phyloP scores from a whole-genome alignment of 1,140 invertebrate genomes.

The Chionoecetes opilio region DNA sequence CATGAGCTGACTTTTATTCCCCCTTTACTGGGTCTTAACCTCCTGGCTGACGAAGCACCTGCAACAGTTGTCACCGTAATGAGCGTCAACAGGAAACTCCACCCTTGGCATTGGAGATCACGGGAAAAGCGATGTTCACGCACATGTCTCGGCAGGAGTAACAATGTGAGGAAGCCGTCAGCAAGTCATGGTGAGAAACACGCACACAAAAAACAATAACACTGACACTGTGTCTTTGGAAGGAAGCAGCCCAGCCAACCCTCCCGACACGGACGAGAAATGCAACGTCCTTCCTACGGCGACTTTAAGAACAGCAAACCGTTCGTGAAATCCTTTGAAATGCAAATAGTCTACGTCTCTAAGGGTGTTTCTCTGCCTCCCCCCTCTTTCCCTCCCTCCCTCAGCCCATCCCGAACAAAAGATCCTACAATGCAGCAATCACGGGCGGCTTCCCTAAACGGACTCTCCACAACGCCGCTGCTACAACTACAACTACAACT shows the following conservation, averaged over 20 bases:
- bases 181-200: neutral
- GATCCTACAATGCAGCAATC: slow-evolving; percentile 28
- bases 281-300: slow-evolving; percentile 31
- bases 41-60: neutral
- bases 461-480: neutral
- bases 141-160: neutral
- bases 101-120: neutral
- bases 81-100: slow-evolving; percentile 10
- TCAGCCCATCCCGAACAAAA: slow-evolving; percentile 6
- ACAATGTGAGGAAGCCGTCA: neutral
- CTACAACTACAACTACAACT: neutral
- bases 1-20: neutral
- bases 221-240: neutral
- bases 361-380: neutral
- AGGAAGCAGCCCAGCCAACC: neutral
- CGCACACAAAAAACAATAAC: neutral
- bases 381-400: neutral
- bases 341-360: slow-evolving; percentile 28
- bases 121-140: neutral
- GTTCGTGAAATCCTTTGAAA: slow-evolving; percentile 29
- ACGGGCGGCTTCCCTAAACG: neutral
- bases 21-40: neutral
- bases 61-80: neutral
- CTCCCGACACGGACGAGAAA: neutral
- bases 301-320: slow-evolving; percentile 41